Evolutionary conservation across 92 coral and sea anemone species (phyloP).

Genomic region (Phenganax subtilis): DNA sequence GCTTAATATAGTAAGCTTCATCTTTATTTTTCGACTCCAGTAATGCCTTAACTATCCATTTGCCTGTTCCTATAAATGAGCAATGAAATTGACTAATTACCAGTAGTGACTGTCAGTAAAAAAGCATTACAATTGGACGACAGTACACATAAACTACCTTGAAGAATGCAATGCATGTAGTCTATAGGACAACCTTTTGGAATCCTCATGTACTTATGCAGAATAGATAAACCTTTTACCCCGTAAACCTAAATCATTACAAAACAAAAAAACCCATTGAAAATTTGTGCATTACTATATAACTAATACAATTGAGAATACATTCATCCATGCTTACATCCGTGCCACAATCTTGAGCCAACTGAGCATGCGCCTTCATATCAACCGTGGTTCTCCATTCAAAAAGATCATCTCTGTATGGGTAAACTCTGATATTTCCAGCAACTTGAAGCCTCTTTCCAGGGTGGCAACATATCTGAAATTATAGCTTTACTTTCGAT

Average conservation of each 20-base stretch:
- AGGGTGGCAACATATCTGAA: not conserved
- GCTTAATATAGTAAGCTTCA: conserved; percentile 36
- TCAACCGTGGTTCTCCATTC: not conserved
- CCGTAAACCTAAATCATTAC: not conserved
- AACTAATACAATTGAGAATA: not conserved
- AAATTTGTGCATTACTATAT: not conserved
- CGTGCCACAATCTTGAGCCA: conserved; percentile 4
- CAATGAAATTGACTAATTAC: conserved; percentile 39
- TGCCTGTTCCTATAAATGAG: conserved; percentile 38
- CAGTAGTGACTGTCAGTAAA: conserved; percentile 22
- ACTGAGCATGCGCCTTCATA: not conserved
- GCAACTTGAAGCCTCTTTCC: not conserved
- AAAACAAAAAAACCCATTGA: not conserved
- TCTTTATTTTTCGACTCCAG: conserved; percentile 1
- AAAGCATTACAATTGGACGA: not conserved
- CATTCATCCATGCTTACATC: not conserved
- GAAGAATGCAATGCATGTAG: conserved; percentile 59
- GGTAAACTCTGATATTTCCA: conserved; percentile 6
- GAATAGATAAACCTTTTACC: not conserved
- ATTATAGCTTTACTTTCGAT: not conserved
- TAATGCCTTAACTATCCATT: not conserved
- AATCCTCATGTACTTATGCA: conserved; percentile 28
- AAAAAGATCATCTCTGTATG: not conserved
- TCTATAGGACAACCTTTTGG: conserved; percentile 58
- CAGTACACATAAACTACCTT: conserved; percentile 31